Evolutionary conservation across 1,140 invertebrate genomes (phyloP).

Genomic region (Oscheius sp.): DNA sequence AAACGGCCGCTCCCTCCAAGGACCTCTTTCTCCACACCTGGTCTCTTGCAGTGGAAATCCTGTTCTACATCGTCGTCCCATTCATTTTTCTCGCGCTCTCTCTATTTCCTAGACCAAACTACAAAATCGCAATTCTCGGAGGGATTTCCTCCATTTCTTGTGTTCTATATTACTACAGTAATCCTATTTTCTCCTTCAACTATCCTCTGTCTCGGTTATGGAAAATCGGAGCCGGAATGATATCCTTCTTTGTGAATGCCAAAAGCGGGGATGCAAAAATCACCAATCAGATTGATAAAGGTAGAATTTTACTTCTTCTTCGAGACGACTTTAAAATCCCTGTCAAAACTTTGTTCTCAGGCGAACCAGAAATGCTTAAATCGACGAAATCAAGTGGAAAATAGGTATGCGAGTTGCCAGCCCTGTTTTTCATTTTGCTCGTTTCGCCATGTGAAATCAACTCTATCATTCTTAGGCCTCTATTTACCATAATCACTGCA

Average conservation of each 20-base stretch:
- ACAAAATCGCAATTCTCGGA: neutral
- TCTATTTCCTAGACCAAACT: neutral
- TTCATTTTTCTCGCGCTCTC: slow-evolving; percentile 11
- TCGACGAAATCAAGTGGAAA: too few relatives aligned
- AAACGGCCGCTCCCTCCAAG: neutral
- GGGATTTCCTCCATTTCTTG: neutral
- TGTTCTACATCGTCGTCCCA: slow-evolving; percentile 7
- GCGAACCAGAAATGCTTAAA: too few relatives aligned
- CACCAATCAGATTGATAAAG: neutral
- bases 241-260: neutral
- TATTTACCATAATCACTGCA: neutral
- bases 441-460: too few relatives aligned
- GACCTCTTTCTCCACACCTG: slow-evolving; percentile 15
- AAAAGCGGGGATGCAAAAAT: neutral
- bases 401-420: too few relatives aligned
- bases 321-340: too few relatives aligned
- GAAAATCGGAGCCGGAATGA: neutral
- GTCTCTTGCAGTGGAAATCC: slow-evolving; percentile 18
- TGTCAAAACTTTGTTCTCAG: too few relatives aligned
- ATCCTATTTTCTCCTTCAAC: slow-evolving; percentile 10
- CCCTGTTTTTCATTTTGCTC: too few relatives aligned
- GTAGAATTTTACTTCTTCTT: neutral
- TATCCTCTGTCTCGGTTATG: neutral
- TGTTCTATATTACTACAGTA: neutral
- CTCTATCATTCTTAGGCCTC: too few relatives aligned